These are phyloP conservation scores for Falcunculus frontatus DNA, from an alignment of 2,113 vertebrate species.

Conservation along the genomic window DNA sequence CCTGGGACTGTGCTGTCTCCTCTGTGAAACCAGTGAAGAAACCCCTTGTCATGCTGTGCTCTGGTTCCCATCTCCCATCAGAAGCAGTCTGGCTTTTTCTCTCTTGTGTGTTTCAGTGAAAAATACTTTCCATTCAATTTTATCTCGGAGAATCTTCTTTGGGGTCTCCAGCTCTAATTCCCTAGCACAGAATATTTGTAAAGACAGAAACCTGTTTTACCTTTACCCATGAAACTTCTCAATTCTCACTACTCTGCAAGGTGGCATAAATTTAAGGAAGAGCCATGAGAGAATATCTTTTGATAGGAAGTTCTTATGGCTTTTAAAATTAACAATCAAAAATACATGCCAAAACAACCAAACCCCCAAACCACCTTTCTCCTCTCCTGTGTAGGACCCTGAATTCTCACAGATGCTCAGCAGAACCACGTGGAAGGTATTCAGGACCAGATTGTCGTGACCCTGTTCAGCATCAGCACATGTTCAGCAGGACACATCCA, in stretches of 20 bases:
- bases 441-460: background rate
- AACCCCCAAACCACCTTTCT: background rate
- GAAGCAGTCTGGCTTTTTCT: background rate
- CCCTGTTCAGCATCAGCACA: background rate
- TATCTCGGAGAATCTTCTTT: background rate
- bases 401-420: background rate
- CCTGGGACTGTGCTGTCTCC: background rate
- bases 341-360: background rate
- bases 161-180: background rate
- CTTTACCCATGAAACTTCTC: background rate
- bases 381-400: accelerated
- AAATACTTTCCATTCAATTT: background rate
- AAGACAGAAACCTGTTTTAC: background rate
- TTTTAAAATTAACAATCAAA: background rate
- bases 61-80: background rate
- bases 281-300: background rate
- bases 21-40: background rate
- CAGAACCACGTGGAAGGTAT: background rate
- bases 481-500: background rate
- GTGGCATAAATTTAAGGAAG: background rate
- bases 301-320: background rate
- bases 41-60: background rate
- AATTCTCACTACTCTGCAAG: background rate
- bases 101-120: background rate
- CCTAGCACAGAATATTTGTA: background rate